Evolutionary conservation across 2,888 invertebrate genomes (phyloP), one percentile per base, ranked within the genome.

Genomic region (Mechanitis messenoides): DNA sequence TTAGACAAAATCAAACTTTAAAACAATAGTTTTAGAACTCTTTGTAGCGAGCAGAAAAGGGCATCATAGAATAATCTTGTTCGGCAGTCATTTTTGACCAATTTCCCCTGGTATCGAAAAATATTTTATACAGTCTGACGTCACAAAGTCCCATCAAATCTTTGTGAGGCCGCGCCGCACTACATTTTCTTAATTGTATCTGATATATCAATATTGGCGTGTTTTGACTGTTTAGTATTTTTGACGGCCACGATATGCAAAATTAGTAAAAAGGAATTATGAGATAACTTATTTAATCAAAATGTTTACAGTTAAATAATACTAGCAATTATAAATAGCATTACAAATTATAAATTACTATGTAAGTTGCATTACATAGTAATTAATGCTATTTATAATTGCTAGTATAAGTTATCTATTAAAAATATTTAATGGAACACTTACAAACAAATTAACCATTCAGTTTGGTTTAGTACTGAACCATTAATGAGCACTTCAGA

Each of bases 31-130:
- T 47, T 55, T 71, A 74, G 69, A 74, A 73, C 68, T 68, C 63
- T 66, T 71, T 72, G 73, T 77, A 64, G 67, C 68, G 56, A 66
- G 67, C 58, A 45, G 38, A 59, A 42, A 9, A 55, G 35, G 35
- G 67, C 68, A 73, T 72, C 68, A 72, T 69, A 70, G 79, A 79
- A 81, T 84, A 84, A 84, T 81, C 81, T 81, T 75, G 80, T 84
- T 81, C 75, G 74, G 71, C 74, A 80, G 78, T 84, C 79, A 81
- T 84, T 85, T 85, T 84, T 83, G 84, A 84, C 83, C 83, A 83
- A 84, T 84, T 85, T 82, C 79, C 77, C 74, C 75, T 74, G 78
- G 75, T 81, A 84, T 84, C 84, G 84, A 81, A 83, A 73, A 85
- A 84, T 84, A 82, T 85, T 82, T 81, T 78, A 79, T 78, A 75